phyloP scores from a whole-genome alignment of 2,797 vertebrate genomes.

The Pseudopleuronectes americanus region DNA sequence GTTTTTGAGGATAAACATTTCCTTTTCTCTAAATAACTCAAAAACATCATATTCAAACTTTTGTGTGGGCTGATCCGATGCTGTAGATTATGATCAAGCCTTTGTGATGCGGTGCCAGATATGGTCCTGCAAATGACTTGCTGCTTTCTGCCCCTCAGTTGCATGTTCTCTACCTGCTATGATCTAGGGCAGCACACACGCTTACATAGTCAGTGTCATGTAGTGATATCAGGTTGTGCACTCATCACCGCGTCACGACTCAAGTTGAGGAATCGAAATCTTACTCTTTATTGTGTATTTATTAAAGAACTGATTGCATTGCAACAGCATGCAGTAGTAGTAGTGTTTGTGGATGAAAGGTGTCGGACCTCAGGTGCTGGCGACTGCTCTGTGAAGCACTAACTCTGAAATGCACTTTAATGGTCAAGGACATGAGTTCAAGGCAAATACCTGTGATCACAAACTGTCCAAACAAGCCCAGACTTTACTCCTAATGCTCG shows the following conservation, averaged over 20 bases:
- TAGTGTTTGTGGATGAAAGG: not conserved
- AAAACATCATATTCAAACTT: slow-evolving; percentile 40
- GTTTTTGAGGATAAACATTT: slow-evolving; percentile 50
- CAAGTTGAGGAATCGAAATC: not conserved
- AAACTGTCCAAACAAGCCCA: not conserved
- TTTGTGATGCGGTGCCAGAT: slow-evolving; percentile 50
- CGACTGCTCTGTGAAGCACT: slow-evolving; percentile 26
- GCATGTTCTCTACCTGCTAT: slow-evolving; percentile 52
- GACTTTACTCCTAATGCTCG: not conserved
- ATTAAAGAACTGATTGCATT: not conserved
- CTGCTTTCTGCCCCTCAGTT: slow-evolving; percentile 64
- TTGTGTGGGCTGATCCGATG: slow-evolving; percentile 49
- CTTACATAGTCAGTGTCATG: slow-evolving; percentile 9
- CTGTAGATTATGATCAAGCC: slow-evolving; percentile 47
- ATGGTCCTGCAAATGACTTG: slow-evolving; percentile 66
- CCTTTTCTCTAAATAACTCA: slow-evolving; percentile 18
- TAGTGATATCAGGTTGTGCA: slow-evolving; percentile 9
- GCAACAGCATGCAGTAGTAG: not conserved
- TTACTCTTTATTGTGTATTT: not conserved
- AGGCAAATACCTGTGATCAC: not conserved
- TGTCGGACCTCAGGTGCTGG: slow-evolving; percentile 14
- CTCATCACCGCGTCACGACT: not conserved
- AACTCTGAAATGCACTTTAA: slow-evolving; percentile 9
- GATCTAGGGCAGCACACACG: slow-evolving; percentile 44
- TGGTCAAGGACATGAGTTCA: slow-evolving; percentile 17